Conservation (phyloP, 2,797 vertebrate genomes). For the Taenioides sp. region DNA sequence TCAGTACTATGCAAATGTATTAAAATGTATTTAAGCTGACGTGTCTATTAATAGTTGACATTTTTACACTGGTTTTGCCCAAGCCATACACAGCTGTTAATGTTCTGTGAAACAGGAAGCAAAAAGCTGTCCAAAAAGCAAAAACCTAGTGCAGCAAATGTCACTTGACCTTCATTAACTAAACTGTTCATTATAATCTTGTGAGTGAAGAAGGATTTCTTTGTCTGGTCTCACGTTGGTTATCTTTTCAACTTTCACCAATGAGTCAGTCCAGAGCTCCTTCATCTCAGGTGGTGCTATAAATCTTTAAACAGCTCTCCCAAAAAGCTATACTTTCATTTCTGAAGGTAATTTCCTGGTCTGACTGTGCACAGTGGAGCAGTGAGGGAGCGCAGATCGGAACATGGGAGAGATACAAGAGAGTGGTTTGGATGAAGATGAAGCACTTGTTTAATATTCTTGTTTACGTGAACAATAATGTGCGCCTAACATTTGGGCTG, state of each 20-base stretch:
- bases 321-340: conserved; percentile 6
- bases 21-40: neutral
- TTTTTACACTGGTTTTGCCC: neutral
- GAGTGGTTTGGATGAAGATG: neutral
- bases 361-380: conserved; percentile 2
- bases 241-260: neutral
- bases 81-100: neutral
- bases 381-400: neutral
- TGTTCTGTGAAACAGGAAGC: neutral
- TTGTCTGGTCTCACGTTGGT: neutral
- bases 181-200: neutral
- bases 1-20: neutral
- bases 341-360: conserved; percentile 3
- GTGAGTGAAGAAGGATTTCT: neutral
- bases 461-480: neutral
- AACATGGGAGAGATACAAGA: neutral
- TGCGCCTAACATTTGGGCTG: neutral
- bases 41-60: neutral
- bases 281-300: conserved; percentile 10
- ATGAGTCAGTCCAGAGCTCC: neutral
- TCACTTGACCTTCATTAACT: neutral
- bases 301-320: conserved; percentile 8
- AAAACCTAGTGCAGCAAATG: neutral
- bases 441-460: neutral
- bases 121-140: neutral